These are phyloP conservation scores for Himalopsyche anomala DNA, from an alignment of 2,888 invertebrate species.

Conservation along the genomic window DNA sequence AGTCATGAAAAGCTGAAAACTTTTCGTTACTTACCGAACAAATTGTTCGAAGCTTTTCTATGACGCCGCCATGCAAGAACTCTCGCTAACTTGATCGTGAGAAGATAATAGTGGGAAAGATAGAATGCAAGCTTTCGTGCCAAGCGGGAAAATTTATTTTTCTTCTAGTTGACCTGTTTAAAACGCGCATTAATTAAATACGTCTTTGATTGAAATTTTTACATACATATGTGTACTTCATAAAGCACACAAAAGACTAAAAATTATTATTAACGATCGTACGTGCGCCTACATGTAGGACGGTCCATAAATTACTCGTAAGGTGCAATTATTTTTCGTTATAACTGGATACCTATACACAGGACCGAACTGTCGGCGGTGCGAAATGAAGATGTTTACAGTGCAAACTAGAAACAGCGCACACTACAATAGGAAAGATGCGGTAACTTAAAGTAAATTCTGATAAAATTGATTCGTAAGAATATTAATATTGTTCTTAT, in stretches of 20 bases:
- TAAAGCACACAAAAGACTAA: slow-evolving; percentile 52
- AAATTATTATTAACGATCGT: slow-evolving; percentile 61
- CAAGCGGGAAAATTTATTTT: no score
- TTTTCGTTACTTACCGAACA: background rate
- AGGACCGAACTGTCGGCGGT: background rate
- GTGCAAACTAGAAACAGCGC: background rate
- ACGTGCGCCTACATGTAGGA: slow-evolving; percentile 57
- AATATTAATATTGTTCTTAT: no score
- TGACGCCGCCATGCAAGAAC: background rate
- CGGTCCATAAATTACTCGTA: slow-evolving; percentile 62
- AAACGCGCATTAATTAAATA: background rate
- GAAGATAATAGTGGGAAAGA: background rate
- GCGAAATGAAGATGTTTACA: background rate
- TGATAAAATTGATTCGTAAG: no score
- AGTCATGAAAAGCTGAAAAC: background rate
- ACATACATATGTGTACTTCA: background rate
- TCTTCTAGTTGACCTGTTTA: no score
- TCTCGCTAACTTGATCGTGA: background rate
- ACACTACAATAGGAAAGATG: no score
- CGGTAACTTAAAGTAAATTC: no score
- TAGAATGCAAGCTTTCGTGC: background rate
- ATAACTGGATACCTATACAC: slow-evolving; percentile 54
- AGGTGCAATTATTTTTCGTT: slow-evolving; percentile 66
- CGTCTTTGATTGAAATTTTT: background rate
- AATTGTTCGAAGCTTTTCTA: slow-evolving; percentile 20